Evolutionary conservation across 2,797 vertebrate genomes (phyloP), one percentile per base, ranked within the genome.

Genomic region (Pseudochromis fuscus): DNA sequence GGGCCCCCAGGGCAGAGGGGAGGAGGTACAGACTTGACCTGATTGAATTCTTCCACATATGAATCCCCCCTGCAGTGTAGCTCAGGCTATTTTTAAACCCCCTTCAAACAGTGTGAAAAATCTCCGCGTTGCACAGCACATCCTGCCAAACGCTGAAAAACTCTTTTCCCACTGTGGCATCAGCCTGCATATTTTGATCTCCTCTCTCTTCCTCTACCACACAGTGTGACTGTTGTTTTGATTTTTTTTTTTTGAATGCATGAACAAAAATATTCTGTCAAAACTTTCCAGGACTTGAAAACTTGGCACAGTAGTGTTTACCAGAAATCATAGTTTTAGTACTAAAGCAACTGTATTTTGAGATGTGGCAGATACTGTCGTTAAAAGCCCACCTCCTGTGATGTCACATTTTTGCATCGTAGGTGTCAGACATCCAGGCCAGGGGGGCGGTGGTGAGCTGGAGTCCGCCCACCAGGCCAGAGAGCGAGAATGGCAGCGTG

Each of bases 401-500:
- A 3, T 27, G 21, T 52, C 38, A 16, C 19, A 23, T 19, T 33
- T 25, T 74, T 2, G 27, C 67, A 24, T 61, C 15, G 28, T 73
- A 99, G 97, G 94, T 97, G 37, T 95, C 95, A 0, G 96, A 98
- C 77, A 93, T 98, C 82, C 95, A 97, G 86, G 95, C 97, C 87
- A 94, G 95, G 88, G 91, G 91, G 67, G 92, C 89, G 3, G 84
- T 91, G 52, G 93, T 96, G 51, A 94, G 87, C 63, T 99, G 97
- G 97, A 94, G 90, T 44, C 93, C 92, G 15, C 97, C 96, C 74
- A 80, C 92, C 78, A 92, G 74, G 61, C 85, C 93, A 24, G 84
- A 90, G 18, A 83, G 89, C 16, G 94, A 94, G 11, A 93, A 95
- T 0, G 57, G 85, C 86, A 88, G 87, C 5, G 87, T 85, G 40